Percentiles rank a stretch among this genome's conserved stretches.
These are phyloP conservation scores for Colinus virginianus DNA, from an alignment of 2,113 vertebrate species.

Conservation along the genomic window DNA sequence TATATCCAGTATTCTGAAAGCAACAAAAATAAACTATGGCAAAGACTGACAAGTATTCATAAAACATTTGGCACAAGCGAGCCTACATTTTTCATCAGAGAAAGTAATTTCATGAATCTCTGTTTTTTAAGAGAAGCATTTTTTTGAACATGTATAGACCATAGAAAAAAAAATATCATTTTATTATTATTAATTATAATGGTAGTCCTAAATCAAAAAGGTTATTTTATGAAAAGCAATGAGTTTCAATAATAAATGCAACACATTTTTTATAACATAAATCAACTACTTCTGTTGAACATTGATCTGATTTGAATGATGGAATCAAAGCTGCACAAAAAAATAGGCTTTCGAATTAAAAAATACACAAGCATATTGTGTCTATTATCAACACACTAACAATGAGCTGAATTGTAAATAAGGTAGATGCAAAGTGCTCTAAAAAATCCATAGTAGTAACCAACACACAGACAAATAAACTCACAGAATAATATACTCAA, in stretches of 20 bases:
- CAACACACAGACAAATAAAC: background rate
- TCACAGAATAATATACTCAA: background rate
- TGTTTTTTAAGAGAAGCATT: background rate
- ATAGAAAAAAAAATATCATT: background rate
- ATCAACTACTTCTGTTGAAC: background rate
- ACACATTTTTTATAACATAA: background rate
- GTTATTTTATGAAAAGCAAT: background rate
- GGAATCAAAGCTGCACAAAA: background rate
- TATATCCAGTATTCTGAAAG: background rate
- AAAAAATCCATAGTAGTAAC: background rate
- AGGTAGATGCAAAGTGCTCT: background rate
- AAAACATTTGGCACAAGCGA: background rate
- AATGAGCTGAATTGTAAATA: background rate
- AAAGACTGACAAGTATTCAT: background rate
- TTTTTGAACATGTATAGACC: background rate
- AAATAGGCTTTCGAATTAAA: background rate
- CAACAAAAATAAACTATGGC: constrained; percentile 1
- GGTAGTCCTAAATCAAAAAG: background rate
- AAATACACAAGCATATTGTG: background rate
- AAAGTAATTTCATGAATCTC: background rate
- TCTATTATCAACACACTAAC: background rate
- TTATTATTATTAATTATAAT: background rate
- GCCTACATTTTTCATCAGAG: background rate
- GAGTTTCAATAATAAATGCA: background rate
- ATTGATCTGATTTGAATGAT: background rate